Conservation (phyloP, 2,797 vertebrate genomes). For the Spatula versicolor region DNA sequence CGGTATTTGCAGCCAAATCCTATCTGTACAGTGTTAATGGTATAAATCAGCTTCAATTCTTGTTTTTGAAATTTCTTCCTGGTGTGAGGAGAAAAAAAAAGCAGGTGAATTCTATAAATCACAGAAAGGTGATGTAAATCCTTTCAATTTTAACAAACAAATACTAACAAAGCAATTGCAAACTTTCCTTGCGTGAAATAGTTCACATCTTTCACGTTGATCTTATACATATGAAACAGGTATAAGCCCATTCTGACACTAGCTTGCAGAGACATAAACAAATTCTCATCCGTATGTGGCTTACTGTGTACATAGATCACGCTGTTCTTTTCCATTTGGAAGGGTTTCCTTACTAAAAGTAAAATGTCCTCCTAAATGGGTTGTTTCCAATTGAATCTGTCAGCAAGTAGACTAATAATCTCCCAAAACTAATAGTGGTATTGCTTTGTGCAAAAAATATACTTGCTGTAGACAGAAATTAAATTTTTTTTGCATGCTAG, state of each 20-base stretch:
- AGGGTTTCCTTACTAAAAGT: slow-evolving; percentile 13
- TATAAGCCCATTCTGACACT: background rate
- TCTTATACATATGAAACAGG: background rate
- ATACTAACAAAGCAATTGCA: background rate
- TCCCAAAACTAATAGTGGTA: background rate
- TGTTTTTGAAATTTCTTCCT: background rate
- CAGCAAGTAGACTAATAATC: slow-evolving; percentile 49
- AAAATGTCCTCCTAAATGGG: slow-evolving; percentile 6
- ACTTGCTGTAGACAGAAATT: slow-evolving; percentile 24
- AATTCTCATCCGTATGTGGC: background rate
- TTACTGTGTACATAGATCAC: background rate
- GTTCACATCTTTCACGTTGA: background rate
- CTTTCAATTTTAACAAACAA: background rate
- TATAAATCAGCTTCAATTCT: background rate
- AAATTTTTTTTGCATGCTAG: slow-evolving; percentile 47
- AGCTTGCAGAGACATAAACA: background rate
- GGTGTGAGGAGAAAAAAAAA: background rate
- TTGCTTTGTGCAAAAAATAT: slow-evolving; percentile 30
- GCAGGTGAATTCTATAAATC: background rate
- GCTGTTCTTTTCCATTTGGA: slow-evolving; percentile 51
- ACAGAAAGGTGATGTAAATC: background rate
- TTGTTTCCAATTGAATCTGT: slow-evolving; percentile 54
- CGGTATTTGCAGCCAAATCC: background rate
- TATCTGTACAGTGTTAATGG: background rate
- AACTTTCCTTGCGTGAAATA: background rate